Base-by-base conservation (phyloP, 2,888 invertebrate genomes). In the Cryptus armator region DNA sequence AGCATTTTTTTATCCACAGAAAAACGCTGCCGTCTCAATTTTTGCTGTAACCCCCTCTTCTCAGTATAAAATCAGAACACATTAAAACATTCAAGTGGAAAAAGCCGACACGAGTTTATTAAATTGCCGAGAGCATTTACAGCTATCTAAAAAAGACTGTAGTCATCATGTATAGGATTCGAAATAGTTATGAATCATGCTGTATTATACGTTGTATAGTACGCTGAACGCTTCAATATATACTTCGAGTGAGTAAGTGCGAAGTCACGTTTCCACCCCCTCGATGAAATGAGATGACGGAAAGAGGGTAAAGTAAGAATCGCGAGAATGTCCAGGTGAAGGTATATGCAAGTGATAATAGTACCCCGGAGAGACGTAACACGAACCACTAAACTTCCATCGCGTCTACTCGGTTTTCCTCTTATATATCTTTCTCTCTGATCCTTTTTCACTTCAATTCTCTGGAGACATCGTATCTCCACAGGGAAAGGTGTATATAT, bases 341-440 rank as follows among this genome's bases (percentile, higher is more conserved):
- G n/a, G n/a, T 48, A 48, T n/a, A 48, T 48, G 48, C 48, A 48
- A 48, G 48, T n/a, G 48, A 48, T 48, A 48, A 48, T 48, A 48
- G 48, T 48, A 48, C 48, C 48, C 48, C n/a, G 48, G 48, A 48
- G 48, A 48, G 48, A 48, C 14, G 14, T 48, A 48, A 48, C 48
- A 19, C 67, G 67, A 67, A 67, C 67, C 46, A 24, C 67, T 67
- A 67, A 67, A 67, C 67, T 46, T 44, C 2, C 46, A 46, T 24
- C 19, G n/a, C 56, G 44, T 67, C n/a, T 67, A 19, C 46, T 19
- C 24, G 16, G 16, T 67, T 43, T 46, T 24, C 44, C 43, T 29
- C n/a, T 43, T 19, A 37, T 37, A 37, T 16, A 12, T 37, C 37
- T 67, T n/a, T 6, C 16, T 44, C 43, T 19, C 4, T 16, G 37